Evolutionary conservation across 2,113 vertebrate genomes (phyloP).

Genomic region (Abramis brama): DNA sequence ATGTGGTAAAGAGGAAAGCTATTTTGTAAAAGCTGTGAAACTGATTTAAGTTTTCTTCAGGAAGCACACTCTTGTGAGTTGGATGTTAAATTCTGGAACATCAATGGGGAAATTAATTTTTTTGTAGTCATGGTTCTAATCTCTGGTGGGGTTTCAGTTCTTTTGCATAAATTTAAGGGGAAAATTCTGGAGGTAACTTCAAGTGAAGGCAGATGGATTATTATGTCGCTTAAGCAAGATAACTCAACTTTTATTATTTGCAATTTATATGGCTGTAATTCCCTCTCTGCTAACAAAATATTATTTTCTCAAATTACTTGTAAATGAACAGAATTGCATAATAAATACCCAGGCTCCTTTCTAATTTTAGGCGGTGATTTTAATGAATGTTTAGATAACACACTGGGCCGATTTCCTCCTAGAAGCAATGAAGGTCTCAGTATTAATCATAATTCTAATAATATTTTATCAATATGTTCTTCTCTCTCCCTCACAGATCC

Average conservation of each 20-base stretch:
- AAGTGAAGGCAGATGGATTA: too few species aligned
- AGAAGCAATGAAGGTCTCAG: too few species aligned
- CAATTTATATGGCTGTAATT: neutral
- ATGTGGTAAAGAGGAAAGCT: too few species aligned
- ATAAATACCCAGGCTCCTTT: neutral
- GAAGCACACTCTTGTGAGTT: neutral
- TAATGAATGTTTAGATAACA: too few species aligned
- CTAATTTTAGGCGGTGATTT: too few species aligned
- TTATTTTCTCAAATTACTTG: neutral
- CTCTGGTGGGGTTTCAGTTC: neutral
- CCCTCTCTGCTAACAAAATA: neutral
- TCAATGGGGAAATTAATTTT: neutral
- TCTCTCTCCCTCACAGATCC: too few species aligned
- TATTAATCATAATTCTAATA: too few species aligned
- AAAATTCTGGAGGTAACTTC: too few species aligned
- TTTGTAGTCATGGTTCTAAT: neutral
- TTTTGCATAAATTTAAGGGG: neutral
- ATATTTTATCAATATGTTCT: too few species aligned
- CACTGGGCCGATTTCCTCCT: too few species aligned
- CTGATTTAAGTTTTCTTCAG: neutral
- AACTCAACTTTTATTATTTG: neutral
- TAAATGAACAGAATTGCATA: neutral
- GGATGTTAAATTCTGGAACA: neutral
- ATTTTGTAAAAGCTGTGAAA: neutral
- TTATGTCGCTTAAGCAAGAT: too few species aligned